Conservation (phyloP, 64 coral and sea anemone genomes). For the Pocillopora damicornis region DNA sequence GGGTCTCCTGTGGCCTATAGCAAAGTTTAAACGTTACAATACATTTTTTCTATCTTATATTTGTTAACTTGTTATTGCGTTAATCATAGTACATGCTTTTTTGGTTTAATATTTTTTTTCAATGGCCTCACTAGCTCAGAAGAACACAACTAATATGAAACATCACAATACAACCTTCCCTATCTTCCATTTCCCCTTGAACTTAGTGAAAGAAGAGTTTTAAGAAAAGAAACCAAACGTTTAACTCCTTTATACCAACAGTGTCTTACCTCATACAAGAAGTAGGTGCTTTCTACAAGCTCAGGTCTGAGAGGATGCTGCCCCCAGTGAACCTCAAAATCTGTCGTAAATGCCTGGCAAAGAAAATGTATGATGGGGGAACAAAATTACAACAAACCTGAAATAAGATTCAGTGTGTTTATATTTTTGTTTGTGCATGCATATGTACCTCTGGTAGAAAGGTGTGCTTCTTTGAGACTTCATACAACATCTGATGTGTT, state of each 20-base stretch:
- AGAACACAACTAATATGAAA: too few species aligned
- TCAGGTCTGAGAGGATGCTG: constrained; percentile 92
- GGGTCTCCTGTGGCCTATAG: constrained; percentile 87
- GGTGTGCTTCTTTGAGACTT: constrained; percentile 94
- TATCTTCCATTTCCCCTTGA: too few species aligned
- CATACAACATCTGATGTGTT: constrained; percentile 92
- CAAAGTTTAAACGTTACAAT: too few species aligned
- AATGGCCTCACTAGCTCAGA: too few species aligned
- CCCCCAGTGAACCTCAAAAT: constrained; percentile 99
- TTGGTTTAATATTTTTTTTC: too few species aligned
- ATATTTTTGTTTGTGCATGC: not conserved
- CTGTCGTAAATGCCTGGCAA: constrained; percentile 92
- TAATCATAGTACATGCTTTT: too few species aligned
- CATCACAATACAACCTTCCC: too few species aligned
- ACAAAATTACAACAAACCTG: not conserved
- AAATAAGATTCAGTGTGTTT: not conserved
- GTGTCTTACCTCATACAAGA: constrained; percentile 75
- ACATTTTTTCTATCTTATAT: too few species aligned
- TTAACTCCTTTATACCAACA: not conserved
- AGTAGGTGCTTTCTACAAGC: constrained; percentile 97
- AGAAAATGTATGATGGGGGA: too few species aligned
- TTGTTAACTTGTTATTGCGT: too few species aligned
- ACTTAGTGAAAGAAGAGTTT: too few species aligned
- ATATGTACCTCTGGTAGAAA: constrained; percentile 88
- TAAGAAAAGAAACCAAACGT: not conserved